Conservation (phyloP, 2,113 vertebrate species). For the Cyprinodon variegatus region DNA sequence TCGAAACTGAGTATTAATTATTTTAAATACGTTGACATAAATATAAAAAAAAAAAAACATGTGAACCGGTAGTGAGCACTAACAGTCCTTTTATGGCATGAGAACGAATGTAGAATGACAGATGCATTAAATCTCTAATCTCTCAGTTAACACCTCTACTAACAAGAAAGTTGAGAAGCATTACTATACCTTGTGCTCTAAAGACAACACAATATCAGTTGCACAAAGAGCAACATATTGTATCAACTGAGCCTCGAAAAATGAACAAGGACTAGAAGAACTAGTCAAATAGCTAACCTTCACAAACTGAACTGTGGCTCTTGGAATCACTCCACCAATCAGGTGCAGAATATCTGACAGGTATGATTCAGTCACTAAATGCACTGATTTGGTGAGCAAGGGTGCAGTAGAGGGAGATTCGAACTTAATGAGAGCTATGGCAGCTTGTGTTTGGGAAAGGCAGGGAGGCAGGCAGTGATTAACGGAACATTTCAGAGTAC, state of each 20-base stretch:
- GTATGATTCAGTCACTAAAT: slow-evolving; percentile 88
- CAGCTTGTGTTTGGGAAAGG: slow-evolving; percentile 92
- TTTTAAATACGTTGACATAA: not conserved
- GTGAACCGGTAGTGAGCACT: too few species aligned
- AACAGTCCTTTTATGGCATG: too few species aligned
- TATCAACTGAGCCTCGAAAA: slow-evolving; percentile 11
- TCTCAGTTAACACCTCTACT: too few species aligned
- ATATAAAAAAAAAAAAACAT: not conserved
- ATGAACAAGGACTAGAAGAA: slow-evolving; percentile 4
- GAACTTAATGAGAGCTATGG: slow-evolving; percentile 99
- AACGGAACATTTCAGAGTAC: slow-evolving; percentile 99
- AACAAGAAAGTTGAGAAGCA: too few species aligned
- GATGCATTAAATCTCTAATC: too few species aligned
- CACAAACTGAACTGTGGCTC: slow-evolving; percentile 68
- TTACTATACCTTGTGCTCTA: too few species aligned
- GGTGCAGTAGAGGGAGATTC: slow-evolving; percentile 82
- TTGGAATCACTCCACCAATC: slow-evolving; percentile 76
- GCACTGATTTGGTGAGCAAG: slow-evolving; percentile 84
- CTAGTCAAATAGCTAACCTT: slow-evolving; percentile 17
- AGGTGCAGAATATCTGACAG: slow-evolving; percentile 78
- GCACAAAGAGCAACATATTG: slow-evolving; percentile 31
- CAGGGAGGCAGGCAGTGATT: slow-evolving; percentile 96
- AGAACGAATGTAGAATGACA: too few species aligned
- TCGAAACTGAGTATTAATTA: not conserved
- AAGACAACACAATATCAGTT: not conserved